Evolutionary conservation across 2,797 vertebrate genomes (phyloP).

Genomic region (Propithecus perrieri): DNA sequence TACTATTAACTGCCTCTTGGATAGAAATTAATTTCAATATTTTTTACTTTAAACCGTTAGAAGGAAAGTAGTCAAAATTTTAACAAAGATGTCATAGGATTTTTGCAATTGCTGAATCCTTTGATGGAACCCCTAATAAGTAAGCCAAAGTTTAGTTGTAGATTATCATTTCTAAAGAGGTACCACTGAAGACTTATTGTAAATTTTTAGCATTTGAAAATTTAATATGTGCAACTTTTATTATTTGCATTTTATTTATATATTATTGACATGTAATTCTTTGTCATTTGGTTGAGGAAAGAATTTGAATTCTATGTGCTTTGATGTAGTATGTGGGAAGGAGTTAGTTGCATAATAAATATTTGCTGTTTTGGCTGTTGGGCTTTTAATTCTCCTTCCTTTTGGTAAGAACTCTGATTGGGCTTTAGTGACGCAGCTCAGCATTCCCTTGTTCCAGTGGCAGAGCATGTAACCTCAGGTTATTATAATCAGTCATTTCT

Average conservation of each 20-base stretch:
- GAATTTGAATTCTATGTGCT: background rate
- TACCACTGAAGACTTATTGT: background rate
- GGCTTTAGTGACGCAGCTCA: background rate
- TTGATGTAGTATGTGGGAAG: background rate
- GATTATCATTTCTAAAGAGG: background rate
- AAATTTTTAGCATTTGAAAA: background rate
- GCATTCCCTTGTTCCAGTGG: background rate
- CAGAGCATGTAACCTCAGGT: background rate
- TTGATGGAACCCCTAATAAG: background rate
- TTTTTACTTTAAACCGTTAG: background rate
- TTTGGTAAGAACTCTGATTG: background rate
- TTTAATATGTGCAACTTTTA: background rate
- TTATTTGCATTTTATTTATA: background rate
- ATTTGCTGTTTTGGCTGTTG: background rate
- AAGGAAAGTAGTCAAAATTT: constrained; percentile 1
- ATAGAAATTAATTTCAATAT: background rate
- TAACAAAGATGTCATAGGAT: background rate
- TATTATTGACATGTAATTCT: background rate
- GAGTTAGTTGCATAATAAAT: background rate
- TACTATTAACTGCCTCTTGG: background rate
- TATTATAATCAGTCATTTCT: background rate
- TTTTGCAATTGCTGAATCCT: background rate
- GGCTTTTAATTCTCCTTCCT: background rate
- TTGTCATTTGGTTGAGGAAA: background rate
- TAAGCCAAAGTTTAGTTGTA: background rate